phyloP scores from a whole-genome alignment of 2,113 vertebrate genomes.

The Athene cunicularia region DNA sequence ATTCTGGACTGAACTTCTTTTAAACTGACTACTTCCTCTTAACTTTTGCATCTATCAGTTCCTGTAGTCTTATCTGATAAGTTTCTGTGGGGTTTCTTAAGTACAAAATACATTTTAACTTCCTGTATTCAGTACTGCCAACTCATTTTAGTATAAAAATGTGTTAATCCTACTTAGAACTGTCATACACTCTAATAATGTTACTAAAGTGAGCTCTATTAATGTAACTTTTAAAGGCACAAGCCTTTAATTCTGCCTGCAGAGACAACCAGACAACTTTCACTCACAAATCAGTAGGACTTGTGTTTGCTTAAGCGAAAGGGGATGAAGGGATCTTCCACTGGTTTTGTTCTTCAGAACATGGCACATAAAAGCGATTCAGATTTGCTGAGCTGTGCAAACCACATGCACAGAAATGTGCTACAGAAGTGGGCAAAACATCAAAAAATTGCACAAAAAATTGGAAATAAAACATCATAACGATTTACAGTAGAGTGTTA shows the following conservation, averaged over 20 bases:
- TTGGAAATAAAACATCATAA: neutral
- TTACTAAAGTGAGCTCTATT: neutral
- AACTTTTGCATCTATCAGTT: neutral
- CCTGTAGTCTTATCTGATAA: neutral
- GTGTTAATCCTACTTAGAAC: neutral
- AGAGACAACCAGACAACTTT: neutral
- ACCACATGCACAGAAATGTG: neutral
- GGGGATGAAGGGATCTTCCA: neutral
- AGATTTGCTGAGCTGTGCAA: neutral
- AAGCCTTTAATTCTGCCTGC: neutral
- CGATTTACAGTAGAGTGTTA: neutral
- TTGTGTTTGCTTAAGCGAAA: neutral
- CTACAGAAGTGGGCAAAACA: neutral
- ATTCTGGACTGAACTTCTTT: neutral
- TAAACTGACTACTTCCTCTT: neutral
- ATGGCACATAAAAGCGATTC: neutral
- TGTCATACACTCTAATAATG: neutral
- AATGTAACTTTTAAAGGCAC: neutral
- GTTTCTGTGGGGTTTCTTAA: neutral
- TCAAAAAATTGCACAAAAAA: neutral
- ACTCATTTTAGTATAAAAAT: neutral
- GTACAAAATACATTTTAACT: neutral
- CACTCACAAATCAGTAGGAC: neutral
- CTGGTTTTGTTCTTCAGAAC: neutral
- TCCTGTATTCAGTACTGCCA: constrained; percentile 4